Evolutionary conservation across 2,113 vertebrate species (phyloP).

Genomic region (Oreochromis niloticus): DNA sequence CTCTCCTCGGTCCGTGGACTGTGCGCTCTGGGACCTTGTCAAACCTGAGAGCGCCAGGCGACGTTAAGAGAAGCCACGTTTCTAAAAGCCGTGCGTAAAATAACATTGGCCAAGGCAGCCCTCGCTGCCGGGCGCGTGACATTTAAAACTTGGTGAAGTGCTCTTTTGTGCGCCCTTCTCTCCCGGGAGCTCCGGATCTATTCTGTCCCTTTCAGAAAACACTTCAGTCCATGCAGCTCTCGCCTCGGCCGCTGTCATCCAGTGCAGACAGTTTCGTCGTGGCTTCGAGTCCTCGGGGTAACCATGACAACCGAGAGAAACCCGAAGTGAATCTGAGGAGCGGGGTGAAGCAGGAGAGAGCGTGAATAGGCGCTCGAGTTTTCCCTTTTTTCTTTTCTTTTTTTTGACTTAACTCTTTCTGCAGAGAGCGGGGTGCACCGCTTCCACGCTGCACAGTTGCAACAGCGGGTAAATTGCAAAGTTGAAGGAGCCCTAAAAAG

Average conservation of each 20-base stretch:
- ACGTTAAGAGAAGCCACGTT: conserved; percentile 61
- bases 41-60: conserved; percentile 53
- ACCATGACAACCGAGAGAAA: conserved; percentile 85
- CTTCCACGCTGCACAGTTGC: conserved; percentile 31
- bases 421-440: neutral
- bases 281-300: conserved; percentile 78
- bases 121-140: conserved; percentile 61
- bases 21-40: conserved; percentile 63
- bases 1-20: conserved; percentile 41
- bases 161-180: conserved; percentile 52
- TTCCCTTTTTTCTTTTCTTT: conserved; percentile 24
- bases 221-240: conserved; percentile 78
- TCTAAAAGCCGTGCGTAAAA: conserved; percentile 66
- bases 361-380: conserved; percentile 40
- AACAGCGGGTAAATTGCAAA: conserved; percentile 39
- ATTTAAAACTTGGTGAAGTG: conserved; percentile 64
- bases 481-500: conserved; percentile 61
- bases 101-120: conserved; percentile 60
- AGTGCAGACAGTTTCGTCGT: conserved; percentile 79
- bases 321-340: conserved; percentile 80
- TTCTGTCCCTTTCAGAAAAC: conserved; percentile 67
- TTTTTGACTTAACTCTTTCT: neutral
- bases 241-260: conserved; percentile 78
- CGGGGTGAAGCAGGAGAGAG: conserved; percentile 59
- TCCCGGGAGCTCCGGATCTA: conserved; percentile 59